Base-by-base conservation (phyloP, 2,888 invertebrate species). In the Halictus quadricinctus region DNA sequence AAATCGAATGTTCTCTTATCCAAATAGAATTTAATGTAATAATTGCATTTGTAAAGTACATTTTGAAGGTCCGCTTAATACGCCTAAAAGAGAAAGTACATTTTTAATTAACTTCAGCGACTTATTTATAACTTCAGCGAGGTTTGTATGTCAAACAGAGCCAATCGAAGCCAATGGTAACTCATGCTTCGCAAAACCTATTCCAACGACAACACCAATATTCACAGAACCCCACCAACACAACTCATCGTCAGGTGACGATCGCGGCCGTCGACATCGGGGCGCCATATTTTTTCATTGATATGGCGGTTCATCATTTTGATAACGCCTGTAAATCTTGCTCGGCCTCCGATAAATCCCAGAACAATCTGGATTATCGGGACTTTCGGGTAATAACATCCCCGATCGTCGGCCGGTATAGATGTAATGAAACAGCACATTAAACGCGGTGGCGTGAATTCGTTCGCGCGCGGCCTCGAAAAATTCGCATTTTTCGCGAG, bases 401-500 rank as follows among this genome's bases (percentile, higher is more conserved):
- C 36, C 18, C 66, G 18, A 2, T 15, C 36, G 18, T 21, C 18
- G 29, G 18, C 36, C 36, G 21, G 5, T 41, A 36, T 21, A 12
- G 69, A 21, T 21, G 69, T 69, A 69, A 69, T 69, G 69, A 69
- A 69, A 69, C 69, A 18, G 69, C 21, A 21, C 70, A 54, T 73
- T 54, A 54, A 72, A 50, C 50, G 25, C 29, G 18, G 8, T 0
- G 29, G 29, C 66, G 76, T n/a, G 48, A 75, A 80, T 70, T 66
- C 36, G 70, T 72, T 60, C 48, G 73, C 21, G 64, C 15, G 4
- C 36, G 5, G 13, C 18, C 13, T 54, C 70, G 60, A 76, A 79
- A 86, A 83, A 69, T 46, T 29, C 43, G 21, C 25, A 21, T 8
- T 75, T 70, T 80, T 86, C 70, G 25, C n/a, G 36, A n/a, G n/a